phyloP scores from a whole-genome alignment of 2,113 vertebrate genomes.

The Paralichthys olivaceus region DNA sequence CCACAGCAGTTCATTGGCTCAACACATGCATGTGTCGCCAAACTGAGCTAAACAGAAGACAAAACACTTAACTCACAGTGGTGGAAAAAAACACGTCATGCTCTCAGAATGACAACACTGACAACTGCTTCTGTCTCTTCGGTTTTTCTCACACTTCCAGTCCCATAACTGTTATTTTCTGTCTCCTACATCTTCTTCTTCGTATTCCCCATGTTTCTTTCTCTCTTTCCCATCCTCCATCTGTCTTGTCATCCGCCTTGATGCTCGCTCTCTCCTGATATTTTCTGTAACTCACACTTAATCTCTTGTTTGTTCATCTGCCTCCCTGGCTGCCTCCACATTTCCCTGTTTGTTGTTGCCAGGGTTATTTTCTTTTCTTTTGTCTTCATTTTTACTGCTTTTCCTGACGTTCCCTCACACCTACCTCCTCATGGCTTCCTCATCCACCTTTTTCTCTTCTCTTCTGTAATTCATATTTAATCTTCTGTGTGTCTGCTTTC shows the following conservation, averaged over 20 bases:
- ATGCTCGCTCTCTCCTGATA: slow-evolving; percentile 20
- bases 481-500: slow-evolving; percentile 38
- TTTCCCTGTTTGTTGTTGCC: slow-evolving; percentile 16
- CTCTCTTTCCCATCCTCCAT: slow-evolving; percentile 9
- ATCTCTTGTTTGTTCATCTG: slow-evolving; percentile 59
- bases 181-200: not conserved
- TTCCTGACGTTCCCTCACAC: slow-evolving; percentile 10
- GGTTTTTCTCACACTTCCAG: not conserved
- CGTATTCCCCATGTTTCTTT: not conserved
- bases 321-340: slow-evolving; percentile 21
- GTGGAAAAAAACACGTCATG: not conserved
- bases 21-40: not conserved
- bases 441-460: slow-evolving; percentile 22
- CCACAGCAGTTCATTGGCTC: not conserved
- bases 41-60: not conserved
- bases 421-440: slow-evolving; percentile 2
- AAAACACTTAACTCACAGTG: not conserved
- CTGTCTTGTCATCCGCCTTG: slow-evolving; percentile 33
- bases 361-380: not conserved
- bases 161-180: slow-evolving; percentile 21
- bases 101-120: slow-evolving; percentile 6
- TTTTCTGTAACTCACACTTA: slow-evolving; percentile 49
- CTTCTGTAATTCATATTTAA: slow-evolving; percentile 43
- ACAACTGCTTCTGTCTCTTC: slow-evolving; percentile 15
- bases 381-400: not conserved